These are phyloP conservation scores for Lacanobia wlatinum DNA, from an alignment of 2,888 invertebrate genomes.

Conservation along the genomic window DNA sequence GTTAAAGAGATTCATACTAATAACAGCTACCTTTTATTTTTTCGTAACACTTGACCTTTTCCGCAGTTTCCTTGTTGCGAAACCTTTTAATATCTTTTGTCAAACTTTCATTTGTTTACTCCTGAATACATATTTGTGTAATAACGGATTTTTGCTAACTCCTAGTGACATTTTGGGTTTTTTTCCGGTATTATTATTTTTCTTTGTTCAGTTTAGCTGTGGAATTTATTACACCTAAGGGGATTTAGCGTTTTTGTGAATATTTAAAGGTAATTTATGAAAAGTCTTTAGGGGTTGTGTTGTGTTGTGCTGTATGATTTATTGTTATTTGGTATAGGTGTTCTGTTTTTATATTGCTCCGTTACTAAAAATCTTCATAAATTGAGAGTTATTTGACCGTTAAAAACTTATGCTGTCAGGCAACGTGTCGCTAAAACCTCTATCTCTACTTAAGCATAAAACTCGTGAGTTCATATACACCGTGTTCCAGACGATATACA, in stretches of 20 bases:
- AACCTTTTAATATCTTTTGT: not conserved
- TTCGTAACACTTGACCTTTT: slow-evolving; percentile 7
- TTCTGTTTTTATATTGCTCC: not conserved
- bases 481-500: no score
- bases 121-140: not conserved
- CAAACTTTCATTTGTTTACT: not conserved
- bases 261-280: slow-evolving; percentile 2
- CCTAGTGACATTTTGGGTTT: not conserved
- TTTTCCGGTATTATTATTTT: slow-evolving; percentile 8
- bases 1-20: not conserved
- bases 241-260: slow-evolving; percentile 14
- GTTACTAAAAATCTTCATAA: no score
- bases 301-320: not conserved
- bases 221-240: slow-evolving; percentile 34
- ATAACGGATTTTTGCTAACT: not conserved
- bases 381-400: no score
- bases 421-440: no score
- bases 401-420: no score
- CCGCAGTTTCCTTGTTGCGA: not conserved
- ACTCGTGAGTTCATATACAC: no score
- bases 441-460: no score
- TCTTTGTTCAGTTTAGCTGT: slow-evolving; percentile 33
- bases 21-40: slow-evolving; percentile 1
- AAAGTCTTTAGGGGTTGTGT: not conserved
- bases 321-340: not conserved